These are phyloP conservation scores for Cataglyphis livida DNA, from an alignment of 2,888 invertebrate genomes.

Conservation along the genomic window DNA sequence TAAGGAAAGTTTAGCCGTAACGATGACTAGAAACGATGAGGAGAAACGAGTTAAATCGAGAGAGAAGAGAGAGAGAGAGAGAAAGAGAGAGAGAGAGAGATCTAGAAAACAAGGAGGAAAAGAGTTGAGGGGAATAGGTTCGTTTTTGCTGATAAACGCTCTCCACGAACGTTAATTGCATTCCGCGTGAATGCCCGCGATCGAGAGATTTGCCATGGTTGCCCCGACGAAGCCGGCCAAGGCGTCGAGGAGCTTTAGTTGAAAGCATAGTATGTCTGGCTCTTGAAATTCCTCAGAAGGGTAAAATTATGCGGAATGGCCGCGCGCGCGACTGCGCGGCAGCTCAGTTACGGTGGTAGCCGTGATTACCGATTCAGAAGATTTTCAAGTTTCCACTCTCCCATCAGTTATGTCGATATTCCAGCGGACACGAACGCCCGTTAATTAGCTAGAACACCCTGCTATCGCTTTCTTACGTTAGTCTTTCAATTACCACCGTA, in stretches of 20 bases:
- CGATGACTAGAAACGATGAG: conserved; percentile 53
- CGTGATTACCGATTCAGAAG: conserved; percentile 57
- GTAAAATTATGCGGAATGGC: conserved; percentile 66
- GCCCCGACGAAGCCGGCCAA: conserved; percentile 50
- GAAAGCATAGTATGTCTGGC: conserved; percentile 59
- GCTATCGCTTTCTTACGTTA: conserved; percentile 59
- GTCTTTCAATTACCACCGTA: conserved; percentile 67
- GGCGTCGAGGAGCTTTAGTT: conserved; percentile 54
- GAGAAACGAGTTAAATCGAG: conserved; percentile 42
- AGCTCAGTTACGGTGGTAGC: conserved; percentile 51
- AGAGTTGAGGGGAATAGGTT: conserved; percentile 47
- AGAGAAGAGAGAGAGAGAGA: conserved; percentile 20
- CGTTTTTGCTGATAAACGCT: conserved; percentile 71
- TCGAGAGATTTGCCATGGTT: conserved; percentile 76
- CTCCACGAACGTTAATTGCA: conserved; percentile 79
- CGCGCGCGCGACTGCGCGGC: conserved; percentile 46
- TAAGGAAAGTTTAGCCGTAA: conserved; percentile 71
- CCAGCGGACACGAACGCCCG: conserved; percentile 50
- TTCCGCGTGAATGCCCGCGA: conserved; percentile 78
- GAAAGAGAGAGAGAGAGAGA: background rate
- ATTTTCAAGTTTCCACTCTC: conserved; percentile 43
- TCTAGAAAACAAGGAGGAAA: conserved; percentile 35
- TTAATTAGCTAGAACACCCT: conserved; percentile 69
- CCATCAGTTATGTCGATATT: conserved; percentile 52
- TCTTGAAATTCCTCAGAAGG: conserved; percentile 66